Base-by-base conservation (phyloP, 2,888 invertebrate genomes). In the Metacarcinus magister region DNA sequence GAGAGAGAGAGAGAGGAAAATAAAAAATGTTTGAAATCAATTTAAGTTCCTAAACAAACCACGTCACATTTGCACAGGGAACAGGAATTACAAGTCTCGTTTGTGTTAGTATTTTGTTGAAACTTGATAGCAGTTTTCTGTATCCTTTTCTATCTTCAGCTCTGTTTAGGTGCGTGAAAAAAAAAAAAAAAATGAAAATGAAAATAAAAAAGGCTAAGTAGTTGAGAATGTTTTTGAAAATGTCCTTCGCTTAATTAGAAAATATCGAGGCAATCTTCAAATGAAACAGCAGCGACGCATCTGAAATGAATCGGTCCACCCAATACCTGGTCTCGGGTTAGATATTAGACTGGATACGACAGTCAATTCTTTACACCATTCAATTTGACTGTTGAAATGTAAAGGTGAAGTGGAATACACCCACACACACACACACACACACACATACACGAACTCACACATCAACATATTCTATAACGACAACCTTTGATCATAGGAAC, bases 401-500 rank as follows among this genome's bases (percentile, higher is more conserved):
- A 67, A 67, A 67, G 23, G n/a, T 67, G 67, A 67, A 67, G n/a
- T 19, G 67, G 3, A 67, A 67, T n/a, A 67, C 67, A 4, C 67
- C 0, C 67, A 4, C n/a, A n/a, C 67, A n/a, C 67, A n/a, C n/a
- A n/a, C 67, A n/a, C 23, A n/a, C n/a, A n/a, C 67, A n/a, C 67
- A 67, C 67, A 67, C 67, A 67, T n/a, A 67, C 67, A 67, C 67
- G 8, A 23, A 67, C 67, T 7, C 67, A 67, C n/a, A 67, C 67
- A 67, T n/a, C n/a, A n/a, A 67, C n/a, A 67, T 67, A n/a, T 67
- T 67, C 67, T 67, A n/a, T 67, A 67, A 67, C n/a, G 67, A 67
- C 67, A 67, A n/a, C n/a, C 67, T 67, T 67, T 67, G 67, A 67
- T 67, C 67, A 67, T 67, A 23, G 67, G 67, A 23, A 67, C n/a